Evolutionary conservation across 1,140 invertebrate genomes (phyloP).

Genomic region (Leptopilina clavipes): DNA sequence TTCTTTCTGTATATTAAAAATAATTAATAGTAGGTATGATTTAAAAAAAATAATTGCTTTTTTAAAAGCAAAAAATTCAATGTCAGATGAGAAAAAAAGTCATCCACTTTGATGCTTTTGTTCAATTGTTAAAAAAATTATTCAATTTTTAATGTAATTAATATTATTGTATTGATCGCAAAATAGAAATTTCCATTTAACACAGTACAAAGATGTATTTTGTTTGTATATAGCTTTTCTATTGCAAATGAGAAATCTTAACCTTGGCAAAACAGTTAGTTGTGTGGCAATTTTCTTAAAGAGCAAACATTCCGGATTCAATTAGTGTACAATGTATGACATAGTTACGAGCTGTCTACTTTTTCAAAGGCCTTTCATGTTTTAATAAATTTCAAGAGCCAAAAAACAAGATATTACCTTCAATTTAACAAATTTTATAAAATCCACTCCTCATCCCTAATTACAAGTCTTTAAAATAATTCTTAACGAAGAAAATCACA

Average conservation of each 20-base stretch:
- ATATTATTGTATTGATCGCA: no score
- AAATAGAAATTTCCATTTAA: no score
- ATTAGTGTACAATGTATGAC: slow-evolving; percentile 27
- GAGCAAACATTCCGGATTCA: slow-evolving; percentile 42
- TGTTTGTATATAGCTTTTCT: background rate
- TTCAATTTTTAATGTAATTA: no score
- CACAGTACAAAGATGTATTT: no score
- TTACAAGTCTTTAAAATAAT: background rate
- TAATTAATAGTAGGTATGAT: no score
- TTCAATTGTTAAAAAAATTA: no score
- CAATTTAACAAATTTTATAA: background rate
- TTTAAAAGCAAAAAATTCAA: no score
- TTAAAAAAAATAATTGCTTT: no score
- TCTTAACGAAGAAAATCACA: no score
- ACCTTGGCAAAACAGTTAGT: slow-evolving; percentile 37
- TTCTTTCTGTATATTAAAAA: no score
- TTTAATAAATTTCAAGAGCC: background rate
- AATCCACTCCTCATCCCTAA: background rate
- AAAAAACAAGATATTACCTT: background rate
- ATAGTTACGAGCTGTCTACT: background rate
- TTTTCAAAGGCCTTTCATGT: background rate
- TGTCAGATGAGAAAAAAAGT: no score
- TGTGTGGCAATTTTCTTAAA: slow-evolving; percentile 36
- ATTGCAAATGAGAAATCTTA: slow-evolving; percentile 37
- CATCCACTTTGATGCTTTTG: no score